Percentiles rank a stretch among this genome's conserved stretches.
These are phyloP conservation scores for Dermatemys mawii DNA, from an alignment of 2,113 vertebrate genomes.

Conservation along the genomic window DNA sequence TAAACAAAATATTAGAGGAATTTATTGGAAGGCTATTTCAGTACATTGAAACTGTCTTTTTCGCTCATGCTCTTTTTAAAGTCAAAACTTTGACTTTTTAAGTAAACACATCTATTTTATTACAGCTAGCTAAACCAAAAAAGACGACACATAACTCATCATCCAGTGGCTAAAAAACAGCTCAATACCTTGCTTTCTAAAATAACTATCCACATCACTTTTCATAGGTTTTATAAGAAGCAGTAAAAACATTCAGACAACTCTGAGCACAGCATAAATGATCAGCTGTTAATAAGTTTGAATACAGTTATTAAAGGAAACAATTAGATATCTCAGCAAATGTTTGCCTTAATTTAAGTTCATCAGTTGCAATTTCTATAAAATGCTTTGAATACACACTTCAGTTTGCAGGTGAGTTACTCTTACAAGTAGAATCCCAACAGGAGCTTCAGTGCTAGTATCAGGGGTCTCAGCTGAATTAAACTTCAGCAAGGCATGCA, in stretches of 20 bases:
- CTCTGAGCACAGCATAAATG: neutral
- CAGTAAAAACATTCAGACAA: neutral
- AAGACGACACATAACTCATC: neutral
- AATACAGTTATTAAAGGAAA: no score
- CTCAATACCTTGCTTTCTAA: neutral
- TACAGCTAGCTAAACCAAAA: neutral
- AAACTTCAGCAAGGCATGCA: neutral
- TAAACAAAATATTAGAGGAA: no score
- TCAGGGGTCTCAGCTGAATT: neutral
- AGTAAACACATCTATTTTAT: neutral
- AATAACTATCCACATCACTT: neutral
- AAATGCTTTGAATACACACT: neutral
- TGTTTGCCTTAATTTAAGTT: neutral
- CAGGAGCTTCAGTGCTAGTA: neutral
- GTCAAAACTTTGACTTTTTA: neutral
- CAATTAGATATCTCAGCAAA: neutral
- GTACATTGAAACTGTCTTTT: neutral
- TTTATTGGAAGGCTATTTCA: no score
- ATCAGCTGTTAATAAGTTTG: neutral
- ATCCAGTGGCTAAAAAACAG: neutral
- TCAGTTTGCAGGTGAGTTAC: neutral
- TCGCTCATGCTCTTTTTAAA: neutral
- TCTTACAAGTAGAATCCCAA: neutral
- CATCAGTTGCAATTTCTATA: neutral
- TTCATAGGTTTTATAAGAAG: neutral